Evolutionary conservation across 1,140 invertebrate genomes (phyloP).

Genomic region (Macrobrachium rosenbergii): DNA sequence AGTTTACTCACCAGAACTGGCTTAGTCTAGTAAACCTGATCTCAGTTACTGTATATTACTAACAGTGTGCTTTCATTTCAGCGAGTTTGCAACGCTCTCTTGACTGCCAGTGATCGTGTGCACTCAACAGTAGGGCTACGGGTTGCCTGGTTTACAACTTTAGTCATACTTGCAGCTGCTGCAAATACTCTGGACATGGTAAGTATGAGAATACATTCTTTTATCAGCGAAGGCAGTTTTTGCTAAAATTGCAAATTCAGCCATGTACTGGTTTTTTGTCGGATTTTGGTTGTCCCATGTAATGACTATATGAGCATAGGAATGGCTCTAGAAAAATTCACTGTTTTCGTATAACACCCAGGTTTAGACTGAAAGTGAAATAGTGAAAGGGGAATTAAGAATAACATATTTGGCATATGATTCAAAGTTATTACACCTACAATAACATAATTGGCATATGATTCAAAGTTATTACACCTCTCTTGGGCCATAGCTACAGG

Average conservation of each 20-base stretch:
- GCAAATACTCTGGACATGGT: conserved; percentile 77
- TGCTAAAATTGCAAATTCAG: neutral
- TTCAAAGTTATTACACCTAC: too few species aligned
- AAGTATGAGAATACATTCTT: conserved; percentile 64
- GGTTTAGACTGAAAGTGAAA: too few species aligned
- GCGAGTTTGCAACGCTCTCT: conserved; percentile 70
- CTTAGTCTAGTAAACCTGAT: neutral
- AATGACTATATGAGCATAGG: too few species aligned
- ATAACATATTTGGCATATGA: too few species aligned
- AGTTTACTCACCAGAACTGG: neutral
- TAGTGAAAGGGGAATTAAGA: too few species aligned
- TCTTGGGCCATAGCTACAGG: too few species aligned
- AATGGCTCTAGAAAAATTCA: too few species aligned
- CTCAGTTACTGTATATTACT: neutral
- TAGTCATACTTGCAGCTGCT: conserved; percentile 74
- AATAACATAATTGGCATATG: too few species aligned
- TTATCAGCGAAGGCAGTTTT: neutral
- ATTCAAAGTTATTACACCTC: too few species aligned
- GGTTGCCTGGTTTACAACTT: conserved; percentile 73
- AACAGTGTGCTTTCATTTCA: conserved; percentile 46
- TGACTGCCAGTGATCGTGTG: conserved; percentile 72
- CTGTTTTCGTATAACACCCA: too few species aligned
- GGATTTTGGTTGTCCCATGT: neutral
- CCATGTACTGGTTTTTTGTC: neutral
- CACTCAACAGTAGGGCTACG: conserved; percentile 74